Conservation (phyloP, 2,888 invertebrate genomes). For the Mesorhabditis belari region DNA sequence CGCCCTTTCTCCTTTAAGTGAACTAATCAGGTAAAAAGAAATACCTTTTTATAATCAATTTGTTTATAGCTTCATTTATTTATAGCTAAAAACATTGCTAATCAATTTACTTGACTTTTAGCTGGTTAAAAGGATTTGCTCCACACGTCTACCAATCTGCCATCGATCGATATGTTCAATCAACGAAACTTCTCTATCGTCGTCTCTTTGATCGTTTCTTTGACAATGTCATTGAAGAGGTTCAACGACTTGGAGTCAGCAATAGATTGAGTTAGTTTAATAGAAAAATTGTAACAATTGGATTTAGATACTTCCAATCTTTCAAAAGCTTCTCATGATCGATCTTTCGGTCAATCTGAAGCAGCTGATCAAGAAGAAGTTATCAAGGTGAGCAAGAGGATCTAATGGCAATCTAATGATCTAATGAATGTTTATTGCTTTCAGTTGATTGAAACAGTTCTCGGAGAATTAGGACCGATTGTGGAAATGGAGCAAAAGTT, state of each 20-base stretch:
- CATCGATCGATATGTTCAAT: slow-evolving; percentile 40
- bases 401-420: neutral
- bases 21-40: slow-evolving; percentile 47
- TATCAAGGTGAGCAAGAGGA: neutral
- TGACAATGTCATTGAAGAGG: slow-evolving; percentile 20
- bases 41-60: too few species aligned
- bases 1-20: slow-evolving; percentile 67
- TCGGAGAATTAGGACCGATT: slow-evolving; percentile 80
- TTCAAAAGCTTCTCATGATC: slow-evolving; percentile 11
- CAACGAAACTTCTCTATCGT: slow-evolving; percentile 36
- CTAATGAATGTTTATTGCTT: neutral
- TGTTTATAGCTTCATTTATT: too few species aligned
- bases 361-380: too few species aligned
- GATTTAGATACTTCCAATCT: slow-evolving; percentile 7
- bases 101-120: neutral
- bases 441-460: slow-evolving; percentile 72
- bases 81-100: slow-evolving; percentile 8
- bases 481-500: slow-evolving; percentile 91
- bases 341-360: too few species aligned
- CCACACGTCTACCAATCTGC: slow-evolving; percentile 48
- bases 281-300: neutral
- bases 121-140: neutral
- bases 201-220: slow-evolving; percentile 40
- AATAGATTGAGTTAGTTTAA: too few species aligned
- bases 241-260: slow-evolving; percentile 7